A percentile compares a stretch with the other conserved stretches of the same genome.
These are phyloP conservation scores for Hyposoter dolosus DNA, from an alignment of 2,888 invertebrate species.

Conservation along the genomic window DNA sequence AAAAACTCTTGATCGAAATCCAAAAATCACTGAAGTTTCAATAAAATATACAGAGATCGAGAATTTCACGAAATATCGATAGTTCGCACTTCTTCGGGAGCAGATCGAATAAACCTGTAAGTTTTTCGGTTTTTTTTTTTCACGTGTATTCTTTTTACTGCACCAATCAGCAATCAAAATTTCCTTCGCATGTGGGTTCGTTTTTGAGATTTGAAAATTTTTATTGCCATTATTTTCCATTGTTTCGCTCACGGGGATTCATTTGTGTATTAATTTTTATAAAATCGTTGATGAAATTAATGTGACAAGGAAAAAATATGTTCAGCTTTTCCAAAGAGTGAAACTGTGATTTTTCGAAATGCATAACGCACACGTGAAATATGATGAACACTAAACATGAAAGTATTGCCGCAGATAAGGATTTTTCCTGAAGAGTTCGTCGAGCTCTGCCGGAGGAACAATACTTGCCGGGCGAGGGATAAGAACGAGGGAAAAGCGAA, in stretches of 20 bases:
- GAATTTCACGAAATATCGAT: no score
- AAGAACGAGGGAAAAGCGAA: conserved; percentile 7
- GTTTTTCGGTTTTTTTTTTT: no score
- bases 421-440: not conserved
- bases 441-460: conserved; percentile 27
- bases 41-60: no score
- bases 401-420: conserved; percentile 28
- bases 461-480: conserved; percentile 24
- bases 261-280: not conserved
- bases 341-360: not conserved
- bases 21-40: no score
- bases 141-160: no score
- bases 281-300: not conserved
- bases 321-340: not conserved
- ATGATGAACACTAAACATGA: conserved; percentile 3
- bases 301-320: not conserved
- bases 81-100: no score
- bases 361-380: not conserved
- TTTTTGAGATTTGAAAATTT: no score
- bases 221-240: no score
- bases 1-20: no score
- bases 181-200: no score
- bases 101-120: no score
- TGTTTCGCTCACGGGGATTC: not conserved
- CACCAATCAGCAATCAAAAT: no score